A percentile compares a stretch with the other conserved stretches of the same genome.
phyloP scores from a whole-genome alignment of 2,113 vertebrate species.

The Desmodus rotundus region DNA sequence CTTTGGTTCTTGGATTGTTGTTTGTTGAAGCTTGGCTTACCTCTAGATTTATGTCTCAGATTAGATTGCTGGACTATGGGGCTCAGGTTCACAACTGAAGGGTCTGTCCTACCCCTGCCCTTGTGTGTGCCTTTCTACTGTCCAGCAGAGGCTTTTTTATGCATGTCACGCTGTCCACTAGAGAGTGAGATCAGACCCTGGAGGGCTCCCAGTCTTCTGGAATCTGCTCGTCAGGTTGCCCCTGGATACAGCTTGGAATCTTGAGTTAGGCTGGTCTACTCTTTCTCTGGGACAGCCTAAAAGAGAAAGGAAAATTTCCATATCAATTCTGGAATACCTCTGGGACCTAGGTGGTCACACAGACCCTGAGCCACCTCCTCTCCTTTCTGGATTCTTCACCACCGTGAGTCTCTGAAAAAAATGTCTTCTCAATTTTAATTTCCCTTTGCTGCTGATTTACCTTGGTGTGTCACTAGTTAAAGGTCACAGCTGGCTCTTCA shows the following conservation, averaged over 20 bases:
- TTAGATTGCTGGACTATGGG: neutral
- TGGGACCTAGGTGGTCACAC: neutral
- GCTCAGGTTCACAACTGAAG: neutral
- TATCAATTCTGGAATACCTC: neutral
- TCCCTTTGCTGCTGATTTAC: neutral
- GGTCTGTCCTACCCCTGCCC: neutral
- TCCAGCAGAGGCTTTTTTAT: neutral
- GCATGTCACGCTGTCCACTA: neutral
- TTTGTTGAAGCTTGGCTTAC: neutral
- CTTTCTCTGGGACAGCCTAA: neutral
- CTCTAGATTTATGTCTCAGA: neutral
- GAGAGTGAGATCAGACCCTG: neutral
- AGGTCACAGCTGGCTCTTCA: neutral
- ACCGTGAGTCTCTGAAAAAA: neutral
- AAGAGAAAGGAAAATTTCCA: neutral
- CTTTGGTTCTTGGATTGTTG: neutral
- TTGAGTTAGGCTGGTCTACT: neutral
- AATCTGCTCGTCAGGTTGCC: neutral
- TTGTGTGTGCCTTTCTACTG: neutral
- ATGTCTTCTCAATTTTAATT: neutral
- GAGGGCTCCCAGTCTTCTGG: neutral
- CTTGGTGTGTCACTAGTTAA: neutral
- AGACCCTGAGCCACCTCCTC: neutral
- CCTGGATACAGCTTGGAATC: neutral
- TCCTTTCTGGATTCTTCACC: neutral